Percentiles rank a stretch among this genome's conserved stretches.
These are phyloP conservation scores for Morus bassanus DNA, from an alignment of 2,797 vertebrate species.

Conservation along the genomic window DNA sequence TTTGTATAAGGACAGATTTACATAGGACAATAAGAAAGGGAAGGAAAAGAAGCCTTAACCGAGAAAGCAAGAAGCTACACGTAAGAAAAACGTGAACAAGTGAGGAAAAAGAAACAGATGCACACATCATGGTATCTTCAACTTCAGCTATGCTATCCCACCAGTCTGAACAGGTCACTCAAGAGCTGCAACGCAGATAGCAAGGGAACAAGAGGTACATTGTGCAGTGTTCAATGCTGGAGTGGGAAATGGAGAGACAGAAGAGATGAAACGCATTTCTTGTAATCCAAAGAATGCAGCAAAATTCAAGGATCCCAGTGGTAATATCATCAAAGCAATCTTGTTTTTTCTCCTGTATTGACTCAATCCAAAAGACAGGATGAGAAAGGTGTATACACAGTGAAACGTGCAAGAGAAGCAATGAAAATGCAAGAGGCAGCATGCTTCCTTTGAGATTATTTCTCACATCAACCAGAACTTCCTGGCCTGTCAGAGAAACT, in stretches of 20 bases:
- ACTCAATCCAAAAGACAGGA: neutral
- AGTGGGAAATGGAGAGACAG: neutral
- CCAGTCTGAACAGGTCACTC: neutral
- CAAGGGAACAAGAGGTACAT: conserved; percentile 21
- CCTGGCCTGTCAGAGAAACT: fast-evolving
- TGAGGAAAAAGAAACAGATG: neutral
- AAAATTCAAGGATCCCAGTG: neutral
- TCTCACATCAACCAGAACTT: neutral
- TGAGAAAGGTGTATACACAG: neutral
- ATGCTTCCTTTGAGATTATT: neutral
- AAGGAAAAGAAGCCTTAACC: neutral
- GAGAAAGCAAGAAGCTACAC: neutral
- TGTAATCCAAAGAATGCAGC: conserved; percentile 17
- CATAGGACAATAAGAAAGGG: neutral
- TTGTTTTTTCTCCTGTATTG: neutral
- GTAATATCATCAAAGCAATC: neutral
- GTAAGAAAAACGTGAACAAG: neutral
- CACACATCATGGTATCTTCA: neutral
- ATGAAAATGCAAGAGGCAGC: neutral
- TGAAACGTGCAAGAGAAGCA: neutral
- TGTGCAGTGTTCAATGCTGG: neutral
- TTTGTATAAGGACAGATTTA: neutral
- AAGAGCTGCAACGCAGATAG: neutral
- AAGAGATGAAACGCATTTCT: neutral
- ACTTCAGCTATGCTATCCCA: neutral